phyloP scores from a whole-genome alignment of 1,140 invertebrate genomes.

The Danaus plexippus region DNA sequence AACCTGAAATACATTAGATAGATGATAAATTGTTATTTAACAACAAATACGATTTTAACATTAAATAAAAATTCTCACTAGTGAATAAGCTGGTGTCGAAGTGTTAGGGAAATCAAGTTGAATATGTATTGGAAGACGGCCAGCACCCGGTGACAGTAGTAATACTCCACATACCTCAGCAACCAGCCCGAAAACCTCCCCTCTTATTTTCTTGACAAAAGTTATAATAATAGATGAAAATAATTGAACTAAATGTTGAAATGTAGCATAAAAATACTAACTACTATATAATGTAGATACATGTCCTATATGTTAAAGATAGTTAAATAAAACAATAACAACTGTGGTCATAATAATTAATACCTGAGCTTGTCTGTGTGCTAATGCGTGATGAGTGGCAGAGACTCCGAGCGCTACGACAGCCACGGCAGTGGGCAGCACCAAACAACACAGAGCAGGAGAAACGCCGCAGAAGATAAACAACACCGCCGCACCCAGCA shows the following conservation, averaged over 20 bases:
- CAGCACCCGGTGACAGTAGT: constrained; percentile 3
- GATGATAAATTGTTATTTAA: constrained; percentile 3
- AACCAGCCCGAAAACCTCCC: constrained; percentile 36
- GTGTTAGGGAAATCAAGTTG: constrained; percentile 8
- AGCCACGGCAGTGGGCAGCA: constrained; percentile 27
- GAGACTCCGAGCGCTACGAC: constrained; percentile 17
- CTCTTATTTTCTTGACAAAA: constrained; percentile 23
- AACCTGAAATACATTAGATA: constrained; percentile 20
- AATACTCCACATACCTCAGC: constrained; percentile 34
- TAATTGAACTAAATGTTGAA: background rate
- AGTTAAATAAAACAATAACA: constrained; percentile 7
- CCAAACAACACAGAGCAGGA: constrained; percentile 19
- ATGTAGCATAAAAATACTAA: background rate
- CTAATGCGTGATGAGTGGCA: constrained; percentile 24
- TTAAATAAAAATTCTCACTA: constrained; percentile 6
- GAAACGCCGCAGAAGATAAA: constrained; percentile 49
- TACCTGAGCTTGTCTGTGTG: constrained; percentile 28
- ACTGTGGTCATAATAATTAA: background rate
- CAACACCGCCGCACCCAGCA: constrained; percentile 41
- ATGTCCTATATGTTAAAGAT: constrained; percentile 1
- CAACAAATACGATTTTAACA: constrained; percentile 1
- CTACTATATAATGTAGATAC: background rate
- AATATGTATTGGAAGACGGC: constrained; percentile 6
- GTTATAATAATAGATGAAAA: constrained; percentile 4
- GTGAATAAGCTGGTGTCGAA: constrained; percentile 6